phyloP scores from a whole-genome alignment of 30 jellyfish, hydroid and myxozoan genomes.

The Chrysaora quinquecirrha region DNA sequence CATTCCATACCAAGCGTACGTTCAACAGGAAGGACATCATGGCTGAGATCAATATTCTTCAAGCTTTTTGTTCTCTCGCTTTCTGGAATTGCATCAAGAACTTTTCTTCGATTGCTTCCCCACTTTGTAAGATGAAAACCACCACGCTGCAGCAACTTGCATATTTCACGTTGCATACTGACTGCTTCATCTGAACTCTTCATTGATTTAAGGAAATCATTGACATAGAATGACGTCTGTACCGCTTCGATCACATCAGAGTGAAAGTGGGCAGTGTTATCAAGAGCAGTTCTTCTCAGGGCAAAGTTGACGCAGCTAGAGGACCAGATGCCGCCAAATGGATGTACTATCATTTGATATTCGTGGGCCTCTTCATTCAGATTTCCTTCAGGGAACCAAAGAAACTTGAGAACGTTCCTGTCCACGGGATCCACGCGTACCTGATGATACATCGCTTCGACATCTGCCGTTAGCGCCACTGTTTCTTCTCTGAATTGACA shows the following conservation, averaged over 20 bases:
- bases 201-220: background rate
- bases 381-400: background rate
- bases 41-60: background rate
- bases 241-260: slow-evolving; percentile 1
- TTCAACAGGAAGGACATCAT: background rate
- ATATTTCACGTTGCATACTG: background rate
- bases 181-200: background rate
- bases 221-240: background rate
- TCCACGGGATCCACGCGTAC: background rate
- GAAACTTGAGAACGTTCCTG: background rate
- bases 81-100: background rate
- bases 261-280: background rate
- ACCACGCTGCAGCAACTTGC: background rate
- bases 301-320: background rate
- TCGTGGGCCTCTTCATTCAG: background rate
- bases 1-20: background rate
- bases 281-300: background rate
- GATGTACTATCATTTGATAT: background rate
- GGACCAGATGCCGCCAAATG: background rate
- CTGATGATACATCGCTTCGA: slow-evolving; percentile 1
- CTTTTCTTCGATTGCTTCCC: background rate
- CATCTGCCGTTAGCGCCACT: background rate
- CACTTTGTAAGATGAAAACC: background rate
- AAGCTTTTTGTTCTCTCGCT: background rate
- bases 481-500: background rate